Evolutionary conservation across 2,797 vertebrate species (phyloP).

Genomic region (Schizothorax lantsangensis): DNA sequence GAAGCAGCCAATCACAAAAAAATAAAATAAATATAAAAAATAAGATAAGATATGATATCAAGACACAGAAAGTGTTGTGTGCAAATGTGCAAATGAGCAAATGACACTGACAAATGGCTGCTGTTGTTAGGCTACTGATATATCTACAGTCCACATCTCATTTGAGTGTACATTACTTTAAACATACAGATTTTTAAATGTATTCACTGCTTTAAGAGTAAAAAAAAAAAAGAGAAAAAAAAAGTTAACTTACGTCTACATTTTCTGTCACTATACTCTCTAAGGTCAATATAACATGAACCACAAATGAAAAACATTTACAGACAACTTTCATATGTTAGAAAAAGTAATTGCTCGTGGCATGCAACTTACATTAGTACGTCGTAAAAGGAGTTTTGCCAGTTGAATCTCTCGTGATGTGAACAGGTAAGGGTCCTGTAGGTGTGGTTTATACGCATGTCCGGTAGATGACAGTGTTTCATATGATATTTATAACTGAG

Average conservation of each 20-base stretch:
- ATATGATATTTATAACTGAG: neutral
- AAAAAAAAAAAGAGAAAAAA: neutral
- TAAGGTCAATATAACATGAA: neutral
- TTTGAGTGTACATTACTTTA: neutral
- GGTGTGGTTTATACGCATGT: neutral
- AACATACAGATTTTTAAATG: neutral
- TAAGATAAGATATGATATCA: no score
- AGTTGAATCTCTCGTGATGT: neutral
- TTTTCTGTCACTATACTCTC: neutral
- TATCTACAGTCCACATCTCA: neutral
- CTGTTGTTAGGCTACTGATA: neutral
- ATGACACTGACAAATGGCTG: no score
- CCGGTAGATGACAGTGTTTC: constrained; percentile 19
- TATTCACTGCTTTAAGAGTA: neutral
- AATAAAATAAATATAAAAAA: no score
- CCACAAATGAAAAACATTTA: neutral
- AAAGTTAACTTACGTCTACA: neutral
- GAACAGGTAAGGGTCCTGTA: neutral
- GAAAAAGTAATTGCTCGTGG: neutral
- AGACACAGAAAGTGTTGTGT: no score
- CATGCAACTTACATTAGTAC: neutral
- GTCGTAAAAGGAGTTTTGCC: neutral
- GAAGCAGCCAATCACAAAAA: no score
- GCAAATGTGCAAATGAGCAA: no score
- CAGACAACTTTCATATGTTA: neutral